These are phyloP conservation scores for Tyrannus savana DNA, from an alignment of 2,113 vertebrate species.

Conservation along the genomic window DNA sequence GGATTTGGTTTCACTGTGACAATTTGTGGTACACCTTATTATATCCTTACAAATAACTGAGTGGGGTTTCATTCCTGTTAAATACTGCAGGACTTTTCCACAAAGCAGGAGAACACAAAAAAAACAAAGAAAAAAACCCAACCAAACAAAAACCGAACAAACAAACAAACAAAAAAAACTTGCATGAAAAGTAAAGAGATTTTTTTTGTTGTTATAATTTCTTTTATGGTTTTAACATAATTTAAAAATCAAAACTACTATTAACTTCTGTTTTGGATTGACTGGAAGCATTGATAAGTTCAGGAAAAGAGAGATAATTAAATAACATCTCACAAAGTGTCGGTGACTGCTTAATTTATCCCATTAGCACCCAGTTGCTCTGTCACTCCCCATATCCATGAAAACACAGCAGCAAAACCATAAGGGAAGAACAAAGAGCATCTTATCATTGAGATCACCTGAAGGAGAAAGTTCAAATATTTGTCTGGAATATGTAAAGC, in stretches of 20 bases:
- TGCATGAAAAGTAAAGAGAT: neutral
- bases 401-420: neutral
- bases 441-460: neutral
- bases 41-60: neutral
- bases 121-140: no score
- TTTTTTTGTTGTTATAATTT: neutral
- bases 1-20: neutral
- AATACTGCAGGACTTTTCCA: neutral
- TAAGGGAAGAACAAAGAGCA: neutral
- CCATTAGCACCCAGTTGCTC: neutral
- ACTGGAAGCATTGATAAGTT: neutral
- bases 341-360: neutral
- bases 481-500: neutral
- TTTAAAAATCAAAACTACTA: neutral
- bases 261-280: neutral
- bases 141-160: no score
- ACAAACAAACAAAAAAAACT: no score
- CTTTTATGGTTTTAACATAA: neutral
- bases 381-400: neutral
- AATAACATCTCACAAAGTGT: neutral
- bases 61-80: neutral
- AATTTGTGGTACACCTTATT: neutral
- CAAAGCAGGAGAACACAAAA: neutral
- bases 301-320: neutral
- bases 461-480: neutral